These are phyloP conservation scores for Athalia circularis DNA, from an alignment of 2,888 invertebrate species.

Conservation along the genomic window DNA sequence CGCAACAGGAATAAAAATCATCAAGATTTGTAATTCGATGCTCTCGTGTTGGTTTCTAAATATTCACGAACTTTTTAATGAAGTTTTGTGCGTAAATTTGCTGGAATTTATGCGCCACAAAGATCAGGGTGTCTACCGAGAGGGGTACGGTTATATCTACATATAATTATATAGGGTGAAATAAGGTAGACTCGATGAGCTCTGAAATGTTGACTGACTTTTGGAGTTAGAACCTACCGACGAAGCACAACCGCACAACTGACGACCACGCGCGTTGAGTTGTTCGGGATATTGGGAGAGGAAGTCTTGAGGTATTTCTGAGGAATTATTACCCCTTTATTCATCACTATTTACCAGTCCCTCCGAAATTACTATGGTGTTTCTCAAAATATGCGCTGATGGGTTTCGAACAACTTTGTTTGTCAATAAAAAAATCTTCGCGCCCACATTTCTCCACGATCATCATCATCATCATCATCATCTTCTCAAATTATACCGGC, in stretches of 20 bases:
- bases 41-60: not conserved
- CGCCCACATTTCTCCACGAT: too few species aligned
- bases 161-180: not conserved
- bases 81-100: constrained; percentile 5
- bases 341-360: not conserved
- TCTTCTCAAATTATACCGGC: too few species aligned
- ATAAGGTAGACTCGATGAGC: too few species aligned
- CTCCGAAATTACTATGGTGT: not conserved
- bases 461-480: too few species aligned
- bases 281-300: too few species aligned
- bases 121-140: not conserved
- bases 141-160: not conserved
- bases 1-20: too few species aligned
- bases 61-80: not conserved
- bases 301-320: not conserved
- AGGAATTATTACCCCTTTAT: not conserved
- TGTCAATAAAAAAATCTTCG: not conserved
- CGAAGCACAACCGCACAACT: too few species aligned
- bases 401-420: not conserved
- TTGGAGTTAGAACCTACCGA: too few species aligned
- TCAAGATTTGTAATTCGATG: too few species aligned
- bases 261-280: too few species aligned
- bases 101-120: constrained; percentile 1
- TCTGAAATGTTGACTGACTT: too few species aligned
- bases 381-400: constrained; percentile 1